Conservation (phyloP, 2,888 invertebrate genomes). For the Polietes domitor region DNA sequence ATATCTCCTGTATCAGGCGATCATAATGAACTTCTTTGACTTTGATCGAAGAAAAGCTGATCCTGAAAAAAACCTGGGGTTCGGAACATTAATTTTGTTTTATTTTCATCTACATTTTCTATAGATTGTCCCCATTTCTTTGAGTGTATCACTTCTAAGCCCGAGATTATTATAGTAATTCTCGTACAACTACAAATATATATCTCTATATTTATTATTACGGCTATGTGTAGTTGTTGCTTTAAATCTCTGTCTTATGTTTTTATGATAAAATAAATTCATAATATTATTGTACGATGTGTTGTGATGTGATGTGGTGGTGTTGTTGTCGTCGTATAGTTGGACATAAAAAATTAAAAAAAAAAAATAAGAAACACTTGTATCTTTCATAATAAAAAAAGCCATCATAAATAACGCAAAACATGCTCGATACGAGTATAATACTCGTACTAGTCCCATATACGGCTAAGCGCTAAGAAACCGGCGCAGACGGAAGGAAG, state of each 20-base stretch:
- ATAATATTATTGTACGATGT: slow-evolving; percentile 42
- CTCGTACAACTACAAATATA: neutral
- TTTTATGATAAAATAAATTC: slow-evolving; percentile 66
- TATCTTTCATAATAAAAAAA: slow-evolving; percentile 66
- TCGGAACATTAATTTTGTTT: too few species aligned
- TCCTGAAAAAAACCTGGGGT: too few species aligned
- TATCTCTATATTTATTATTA: neutral
- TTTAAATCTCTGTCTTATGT: slow-evolving; percentile 60
- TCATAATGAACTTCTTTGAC: too few species aligned
- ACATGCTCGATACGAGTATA: slow-evolving; percentile 58
- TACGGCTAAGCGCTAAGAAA: neutral
- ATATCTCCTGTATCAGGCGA: too few species aligned
- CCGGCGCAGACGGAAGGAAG: neutral
- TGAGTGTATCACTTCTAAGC: neutral
- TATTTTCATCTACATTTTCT: too few species aligned
- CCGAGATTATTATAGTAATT: neutral
- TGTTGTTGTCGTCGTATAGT: slow-evolving; percentile 54
- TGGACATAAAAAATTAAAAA: slow-evolving; percentile 12
- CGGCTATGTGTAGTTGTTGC: slow-evolving; percentile 15
- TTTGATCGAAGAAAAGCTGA: too few species aligned
- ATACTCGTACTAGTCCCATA: neutral
- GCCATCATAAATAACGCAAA: slow-evolving; percentile 68
- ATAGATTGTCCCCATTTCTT: neutral
- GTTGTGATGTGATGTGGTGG: slow-evolving; percentile 43
- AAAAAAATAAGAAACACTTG: slow-evolving; percentile 66